A percentile compares a stretch with the other conserved stretches of the same genome.
Conservation (phyloP, 2,797 vertebrate genomes). For the Bryconaethiops microstoma region DNA sequence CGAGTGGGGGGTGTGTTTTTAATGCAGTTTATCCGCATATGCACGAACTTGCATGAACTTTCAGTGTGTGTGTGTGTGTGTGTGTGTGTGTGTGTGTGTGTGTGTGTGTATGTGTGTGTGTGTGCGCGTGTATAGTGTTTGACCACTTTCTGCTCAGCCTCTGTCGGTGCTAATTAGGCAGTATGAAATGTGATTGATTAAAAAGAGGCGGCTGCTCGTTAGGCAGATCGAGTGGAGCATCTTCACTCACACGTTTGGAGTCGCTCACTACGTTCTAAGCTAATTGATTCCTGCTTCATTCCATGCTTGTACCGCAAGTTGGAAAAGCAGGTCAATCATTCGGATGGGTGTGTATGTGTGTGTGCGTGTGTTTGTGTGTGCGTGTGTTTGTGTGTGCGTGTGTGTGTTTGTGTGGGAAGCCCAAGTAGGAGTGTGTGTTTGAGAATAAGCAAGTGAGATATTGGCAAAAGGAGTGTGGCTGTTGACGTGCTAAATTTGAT, state of each 20-base stretch:
- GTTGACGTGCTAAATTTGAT: background rate
- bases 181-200: constrained; percentile 82
- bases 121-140: constrained; percentile 34
- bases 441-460: background rate
- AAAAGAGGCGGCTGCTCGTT: constrained; percentile 67
- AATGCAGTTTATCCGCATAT: background rate
- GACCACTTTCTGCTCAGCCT: constrained; percentile 28
- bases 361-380: background rate
- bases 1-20: background rate
- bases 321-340: constrained; percentile 53
- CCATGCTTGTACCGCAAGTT: constrained; percentile 49
- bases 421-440: background rate
- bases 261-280: constrained; percentile 59
- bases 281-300: constrained; percentile 67
- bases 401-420: background rate
- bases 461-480: background rate
- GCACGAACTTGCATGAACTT: background rate
- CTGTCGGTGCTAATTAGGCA: constrained; percentile 72
- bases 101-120: constrained; percentile 4
- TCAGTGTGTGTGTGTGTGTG: background rate
- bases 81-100: background rate
- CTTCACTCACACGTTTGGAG: constrained; percentile 61
- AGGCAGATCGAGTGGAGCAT: constrained; percentile 58
- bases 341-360: background rate
- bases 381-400: background rate